These are phyloP conservation scores for Cossypha niveicapilla DNA, from an alignment of 2,797 vertebrate genomes.

Conservation along the genomic window DNA sequence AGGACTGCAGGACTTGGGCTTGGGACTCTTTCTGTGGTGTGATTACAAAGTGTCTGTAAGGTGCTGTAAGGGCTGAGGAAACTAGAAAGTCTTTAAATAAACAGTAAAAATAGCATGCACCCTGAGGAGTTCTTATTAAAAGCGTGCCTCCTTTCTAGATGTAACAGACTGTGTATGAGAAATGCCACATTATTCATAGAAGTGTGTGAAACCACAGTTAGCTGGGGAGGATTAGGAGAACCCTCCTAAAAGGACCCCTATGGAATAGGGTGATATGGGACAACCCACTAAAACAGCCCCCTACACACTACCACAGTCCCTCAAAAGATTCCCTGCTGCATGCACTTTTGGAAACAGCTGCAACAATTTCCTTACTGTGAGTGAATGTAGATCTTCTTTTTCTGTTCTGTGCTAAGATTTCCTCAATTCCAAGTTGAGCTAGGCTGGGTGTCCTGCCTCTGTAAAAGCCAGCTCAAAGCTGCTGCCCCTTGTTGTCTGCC, in stretches of 20 bases:
- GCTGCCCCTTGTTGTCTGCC: not conserved
- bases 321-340: not conserved
- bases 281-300: not conserved
- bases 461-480: not conserved
- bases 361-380: not conserved
- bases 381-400: not conserved
- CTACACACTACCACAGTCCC: not conserved
- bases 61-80: not conserved
- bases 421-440: not conserved
- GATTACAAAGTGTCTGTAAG: not conserved
- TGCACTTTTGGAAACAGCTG: not conserved
- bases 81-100: not conserved
- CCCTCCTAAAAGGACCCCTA: not conserved
- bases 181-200: not conserved
- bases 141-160: not conserved
- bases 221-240: not conserved
- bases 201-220: not conserved
- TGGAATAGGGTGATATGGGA: not conserved
- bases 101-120: not conserved
- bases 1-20: not conserved
- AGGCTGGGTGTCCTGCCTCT: not conserved
- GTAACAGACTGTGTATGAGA: not conserved
- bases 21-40: accelerated
- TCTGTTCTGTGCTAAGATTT: not conserved
- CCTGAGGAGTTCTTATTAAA: not conserved